These are phyloP conservation scores for Meles meles DNA, from an alignment of 2,113 vertebrate species.

Conservation along the genomic window DNA sequence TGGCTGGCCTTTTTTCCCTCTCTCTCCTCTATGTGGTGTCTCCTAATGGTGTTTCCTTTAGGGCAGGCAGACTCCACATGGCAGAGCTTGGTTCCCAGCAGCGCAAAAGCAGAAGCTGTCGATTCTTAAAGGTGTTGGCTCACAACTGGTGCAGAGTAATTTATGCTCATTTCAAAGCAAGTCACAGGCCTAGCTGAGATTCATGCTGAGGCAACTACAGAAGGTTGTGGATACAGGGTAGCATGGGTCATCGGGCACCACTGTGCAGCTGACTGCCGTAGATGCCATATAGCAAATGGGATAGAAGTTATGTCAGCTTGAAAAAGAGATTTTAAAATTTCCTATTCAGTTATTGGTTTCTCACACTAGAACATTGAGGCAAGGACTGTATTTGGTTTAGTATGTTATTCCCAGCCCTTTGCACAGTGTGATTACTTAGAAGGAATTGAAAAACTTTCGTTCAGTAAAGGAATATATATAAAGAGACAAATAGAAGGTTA, in stretches of 20 bases:
- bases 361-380: background rate
- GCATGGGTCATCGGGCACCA: background rate
- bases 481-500: background rate
- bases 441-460: background rate
- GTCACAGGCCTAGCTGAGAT: background rate
- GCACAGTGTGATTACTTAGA: background rate
- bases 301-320: background rate
- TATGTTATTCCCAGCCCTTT: background rate
- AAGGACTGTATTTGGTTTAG: background rate
- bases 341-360: background rate
- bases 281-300: background rate
- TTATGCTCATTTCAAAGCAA: background rate
- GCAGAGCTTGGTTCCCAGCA: background rate
- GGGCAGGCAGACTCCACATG: background rate
- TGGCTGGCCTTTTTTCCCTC: background rate
- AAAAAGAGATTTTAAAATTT: slow-evolving; percentile 10
- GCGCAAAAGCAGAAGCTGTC: background rate
- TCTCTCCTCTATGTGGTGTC: background rate
- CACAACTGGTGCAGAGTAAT: background rate
- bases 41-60: background rate
- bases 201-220: background rate
- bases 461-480: background rate
- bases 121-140: background rate
- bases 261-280: background rate
- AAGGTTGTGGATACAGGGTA: background rate